Evolutionary conservation across 2,888 invertebrate genomes (phyloP), one percentile per base, ranked within the genome.

Genomic region (Parnassius apollo): DNA sequence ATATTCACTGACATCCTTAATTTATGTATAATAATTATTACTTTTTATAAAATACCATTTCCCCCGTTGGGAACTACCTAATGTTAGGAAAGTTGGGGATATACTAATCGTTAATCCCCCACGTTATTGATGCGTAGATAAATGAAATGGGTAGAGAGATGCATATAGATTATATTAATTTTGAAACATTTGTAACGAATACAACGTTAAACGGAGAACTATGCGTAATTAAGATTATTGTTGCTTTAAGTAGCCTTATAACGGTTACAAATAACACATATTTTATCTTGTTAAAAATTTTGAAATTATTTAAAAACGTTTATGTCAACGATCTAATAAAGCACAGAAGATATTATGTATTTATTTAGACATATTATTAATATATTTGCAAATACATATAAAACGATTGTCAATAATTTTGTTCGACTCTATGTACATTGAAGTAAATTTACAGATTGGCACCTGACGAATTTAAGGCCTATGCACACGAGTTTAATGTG

Each of bases 11-110:
- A 90, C 89, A 90, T 88, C 49, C 52, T 61, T 35, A 35, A 7
- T 35, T 35, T 35, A 35, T 35, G 7, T 35, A 35, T 35, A 7
- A 35, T 35, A 35, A 35, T 35, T 35, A 35, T 35, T 35, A 7
- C 35, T 35, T 35, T 35, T 1, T 35, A 35, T 35, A 7, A 35
- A 35, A 35, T 35, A 35, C 35, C 4, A 35, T 44, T 11, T 45
- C 59, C 45, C 13, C 9, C 10, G 18, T 48, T 25, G 46, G 49
- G 13, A 58, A 59, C 59, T 74, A 85, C 87, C 86, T 86, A 80
- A 86, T 86, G 86, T 85, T 81, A 77, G 79, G 77, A 77, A 75
- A 76, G 84, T 82, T 76, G 78, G 76, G 81, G 83, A 82, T 82
- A 85, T 74, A 90, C 91, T 91, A 63, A 56, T 42, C 52, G 59